These are phyloP conservation scores for Acronicta aceris DNA, from an alignment of 2,888 invertebrate species.

Conservation along the genomic window DNA sequence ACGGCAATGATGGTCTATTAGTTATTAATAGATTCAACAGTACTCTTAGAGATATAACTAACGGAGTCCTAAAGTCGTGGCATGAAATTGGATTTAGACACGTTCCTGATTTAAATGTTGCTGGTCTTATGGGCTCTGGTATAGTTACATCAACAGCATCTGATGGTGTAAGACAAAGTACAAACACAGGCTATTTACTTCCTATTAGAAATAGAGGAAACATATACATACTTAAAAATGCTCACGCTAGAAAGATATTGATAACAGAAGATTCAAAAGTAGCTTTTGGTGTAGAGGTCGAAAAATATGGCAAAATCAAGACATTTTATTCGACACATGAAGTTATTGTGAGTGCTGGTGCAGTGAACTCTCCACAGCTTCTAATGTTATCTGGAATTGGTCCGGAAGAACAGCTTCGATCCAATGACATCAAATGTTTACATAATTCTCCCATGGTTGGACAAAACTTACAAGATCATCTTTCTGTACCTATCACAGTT, in stretches of 20 bases:
- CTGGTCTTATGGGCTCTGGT: constrained; percentile 68
- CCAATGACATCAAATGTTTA: constrained; percentile 66
- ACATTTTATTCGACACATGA: constrained; percentile 56
- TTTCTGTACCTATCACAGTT: constrained; percentile 32
- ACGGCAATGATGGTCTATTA: constrained; percentile 82
- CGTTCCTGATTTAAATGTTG: constrained; percentile 80
- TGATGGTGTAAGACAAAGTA: constrained; percentile 85
- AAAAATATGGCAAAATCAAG: constrained; percentile 14
- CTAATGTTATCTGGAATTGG: constrained; percentile 81
- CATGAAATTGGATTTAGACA: constrained; percentile 79
- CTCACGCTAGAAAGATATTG: constrained; percentile 42
- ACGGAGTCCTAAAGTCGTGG: constrained; percentile 72
- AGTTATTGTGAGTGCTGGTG: constrained; percentile 77
- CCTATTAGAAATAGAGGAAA: constrained; percentile 52
- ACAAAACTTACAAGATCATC: constrained; percentile 42
- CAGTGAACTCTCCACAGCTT: constrained; percentile 76
- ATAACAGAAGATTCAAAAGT: constrained; percentile 14
- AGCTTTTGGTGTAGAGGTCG: constrained; percentile 45
- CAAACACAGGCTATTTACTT: constrained; percentile 88
- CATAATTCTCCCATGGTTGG: constrained; percentile 64
- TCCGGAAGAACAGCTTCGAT: constrained; percentile 65
- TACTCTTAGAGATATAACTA: constrained; percentile 58
- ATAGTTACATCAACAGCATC: constrained; percentile 80
- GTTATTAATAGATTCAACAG: constrained; percentile 80
- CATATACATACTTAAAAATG: constrained; percentile 32